Evolutionary conservation across 2,888 invertebrate genomes (phyloP), one percentile per base, ranked within the genome.

Genomic region (Salpingus planirostris): DNA sequence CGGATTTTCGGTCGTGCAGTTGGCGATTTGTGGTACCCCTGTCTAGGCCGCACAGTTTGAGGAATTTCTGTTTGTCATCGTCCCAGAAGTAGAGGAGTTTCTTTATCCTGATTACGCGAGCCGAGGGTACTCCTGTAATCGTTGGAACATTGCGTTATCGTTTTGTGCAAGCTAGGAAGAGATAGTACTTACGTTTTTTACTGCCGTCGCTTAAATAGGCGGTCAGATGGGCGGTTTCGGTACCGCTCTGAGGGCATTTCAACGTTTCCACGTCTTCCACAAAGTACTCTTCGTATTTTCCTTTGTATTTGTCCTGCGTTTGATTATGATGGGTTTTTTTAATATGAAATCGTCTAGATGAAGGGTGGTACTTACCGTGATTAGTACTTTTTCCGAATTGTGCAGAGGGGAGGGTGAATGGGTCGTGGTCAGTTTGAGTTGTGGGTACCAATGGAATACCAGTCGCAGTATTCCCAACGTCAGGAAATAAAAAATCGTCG

Each of bases 381-480:
- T 68, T 22, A 92, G 66, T 27, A 92, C 78, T 51, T 78, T 79
- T 38, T 86, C 80, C 2, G 92, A 92, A 21, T 73, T 65, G 36
- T 74, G 73, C 38, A 92, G 70, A 24, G 75, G 66, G 55, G 85
- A 85, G 39, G 69, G 66, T 5, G 66, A 64, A 54, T 85, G 82
- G 0, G 88, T 90, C 12, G 76, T 73, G 42, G 76, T 70, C 8
- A 93, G 67, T 62, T 79, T 72, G 71, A 80, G 79, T 37, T 78
- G 78, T 0, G 89, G 89, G 54, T 78, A 76, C 93, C 93, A 93
- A 62, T 92, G 88, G 66, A 88, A 83, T 42, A 92, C 60, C 47
- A 93, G 72, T 40, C 87, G 74, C 2, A 93, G 71, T 1, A 88
- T 57, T 5, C 92, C 92, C 15, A 73, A 71, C 1, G 84, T 80